Base-by-base conservation (phyloP, 2,888 invertebrate genomes). In the Cinara cedri region DNA sequence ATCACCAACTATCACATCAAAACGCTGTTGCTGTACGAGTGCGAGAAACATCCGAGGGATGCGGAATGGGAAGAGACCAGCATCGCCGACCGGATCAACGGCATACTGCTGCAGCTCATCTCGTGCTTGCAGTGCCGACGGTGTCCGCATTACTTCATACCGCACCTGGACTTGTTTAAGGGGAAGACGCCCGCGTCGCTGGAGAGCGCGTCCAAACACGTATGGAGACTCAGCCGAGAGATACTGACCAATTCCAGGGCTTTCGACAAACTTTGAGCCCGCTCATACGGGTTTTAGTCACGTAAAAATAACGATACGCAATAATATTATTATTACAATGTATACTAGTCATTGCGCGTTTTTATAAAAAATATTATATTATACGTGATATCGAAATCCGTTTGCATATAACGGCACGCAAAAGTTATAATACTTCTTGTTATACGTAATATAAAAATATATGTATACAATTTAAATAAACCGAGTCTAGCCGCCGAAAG, bases 71-170 rank as follows among this genome's bases (percentile, higher is more conserved):
- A 93, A 85, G 94, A 94, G 84, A 86, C 89, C 0, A 91, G 91
- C 84, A 87, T 94, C 49, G 93, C 91, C 0, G 93, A 95, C 86
- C 87, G 93, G 75, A 91, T 93, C 83, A 92, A 93, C 85, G 94
- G 94, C 3, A 93, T 95, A 81, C 90, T 93, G 44, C 87, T 95
- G 81, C 94, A 95, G 86, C 87, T 95, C 80, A 94, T 95, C 83
- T 93, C 93, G 34, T 94, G 93, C 85, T 88, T 95, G 75, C 94
- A 95, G 86, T 94, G 93, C 84, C 89, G 92, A 70, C 87, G 93
- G 81, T 95, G 94, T 86, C 93, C 94, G 0, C 94, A 95, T 85
- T 94, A 94, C 85, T 94, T 94, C 86, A 87, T 95, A 66, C 93
- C 94, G 1, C 91, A 91, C 84, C 87, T 95, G 83, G 93, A 94